These are phyloP conservation scores for Branchipolynoe longqiensis DNA, from an alignment of 2,888 invertebrate species.

Conservation along the genomic window DNA sequence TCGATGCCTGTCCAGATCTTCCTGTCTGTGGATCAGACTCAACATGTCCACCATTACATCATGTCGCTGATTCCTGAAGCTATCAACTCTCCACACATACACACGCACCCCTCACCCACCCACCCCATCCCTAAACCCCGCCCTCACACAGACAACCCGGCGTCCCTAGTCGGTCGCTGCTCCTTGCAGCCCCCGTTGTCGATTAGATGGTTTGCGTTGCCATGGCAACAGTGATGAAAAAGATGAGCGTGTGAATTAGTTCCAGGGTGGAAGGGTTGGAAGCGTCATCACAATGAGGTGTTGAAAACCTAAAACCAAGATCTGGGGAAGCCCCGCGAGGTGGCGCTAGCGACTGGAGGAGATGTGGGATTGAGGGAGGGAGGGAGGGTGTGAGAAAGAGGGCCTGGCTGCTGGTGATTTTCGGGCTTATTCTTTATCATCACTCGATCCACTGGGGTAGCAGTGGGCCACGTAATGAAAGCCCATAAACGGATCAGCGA, in stretches of 20 bases:
- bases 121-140: background rate
- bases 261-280: background rate
- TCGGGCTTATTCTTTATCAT: conserved; percentile 19
- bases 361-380: background rate
- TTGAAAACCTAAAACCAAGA: conserved; percentile 32
- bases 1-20: no score
- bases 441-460: conserved; percentile 15
- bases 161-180: background rate
- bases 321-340: background rate
- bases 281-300: background rate
- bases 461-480: conserved; percentile 30
- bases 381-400: no score
- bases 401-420: background rate
- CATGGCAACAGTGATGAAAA: conserved; percentile 43
- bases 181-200: conserved; percentile 3
- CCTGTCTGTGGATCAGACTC: no score
- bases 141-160: background rate
- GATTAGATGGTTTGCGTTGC: conserved; percentile 34
- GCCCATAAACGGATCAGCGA: conserved; percentile 33
- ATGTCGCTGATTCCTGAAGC: no score
- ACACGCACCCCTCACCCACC: background rate
- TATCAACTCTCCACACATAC: background rate
- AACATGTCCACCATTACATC: no score
- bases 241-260: conserved; percentile 29
- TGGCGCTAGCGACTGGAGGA: background rate